These are phyloP conservation scores for Drosophila histrio DNA, from an alignment of 2,888 invertebrate genomes.

Conservation along the genomic window DNA sequence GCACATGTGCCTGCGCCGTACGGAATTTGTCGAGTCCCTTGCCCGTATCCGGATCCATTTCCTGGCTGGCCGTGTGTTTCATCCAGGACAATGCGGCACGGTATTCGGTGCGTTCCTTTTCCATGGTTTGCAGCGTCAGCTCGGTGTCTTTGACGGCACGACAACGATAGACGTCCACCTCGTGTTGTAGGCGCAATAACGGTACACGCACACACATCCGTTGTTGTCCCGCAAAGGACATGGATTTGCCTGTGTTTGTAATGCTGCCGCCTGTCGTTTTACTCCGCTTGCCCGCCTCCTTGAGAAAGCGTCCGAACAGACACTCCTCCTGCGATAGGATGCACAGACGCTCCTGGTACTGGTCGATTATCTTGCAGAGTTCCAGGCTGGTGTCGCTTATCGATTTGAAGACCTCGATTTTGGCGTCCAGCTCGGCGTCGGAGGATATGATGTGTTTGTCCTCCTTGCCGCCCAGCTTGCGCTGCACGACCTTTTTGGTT, in stretches of 20 bases:
- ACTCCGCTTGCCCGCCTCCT: conserved; percentile 95
- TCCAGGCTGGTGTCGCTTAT: conserved; percentile 95
- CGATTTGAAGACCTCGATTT: conserved; percentile 91
- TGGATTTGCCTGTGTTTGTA: conserved; percentile 92
- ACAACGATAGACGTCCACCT: conserved; percentile 98
- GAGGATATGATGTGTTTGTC: conserved; percentile 98
- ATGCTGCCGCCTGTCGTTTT: conserved; percentile 94
- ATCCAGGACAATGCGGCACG: conserved; percentile 98
- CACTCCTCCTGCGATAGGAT: conserved; percentile 98
- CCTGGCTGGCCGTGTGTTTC: conserved; percentile 95
- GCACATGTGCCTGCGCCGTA: conserved; percentile 93
- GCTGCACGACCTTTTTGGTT: conserved; percentile 96
- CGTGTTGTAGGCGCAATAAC: conserved; percentile 94
- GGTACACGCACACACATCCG: conserved; percentile 94
- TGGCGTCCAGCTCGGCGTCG: conserved; percentile 98
- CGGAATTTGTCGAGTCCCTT: conserved; percentile 98
- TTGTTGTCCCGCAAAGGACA: conserved; percentile 96
- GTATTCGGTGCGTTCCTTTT: conserved; percentile 97
- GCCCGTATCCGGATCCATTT: conserved; percentile 98
- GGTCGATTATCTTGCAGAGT: conserved; percentile 94
- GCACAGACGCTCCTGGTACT: conserved; percentile 96
- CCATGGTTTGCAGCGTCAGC: conserved; percentile 96
- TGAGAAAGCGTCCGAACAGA: conserved; percentile 95
- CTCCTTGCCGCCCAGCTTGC: conserved; percentile 97
- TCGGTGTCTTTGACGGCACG: conserved; percentile 96